These are phyloP conservation scores for Hippocampus mohnikei DNA, from an alignment of 2,113 vertebrate genomes.

Conservation along the genomic window DNA sequence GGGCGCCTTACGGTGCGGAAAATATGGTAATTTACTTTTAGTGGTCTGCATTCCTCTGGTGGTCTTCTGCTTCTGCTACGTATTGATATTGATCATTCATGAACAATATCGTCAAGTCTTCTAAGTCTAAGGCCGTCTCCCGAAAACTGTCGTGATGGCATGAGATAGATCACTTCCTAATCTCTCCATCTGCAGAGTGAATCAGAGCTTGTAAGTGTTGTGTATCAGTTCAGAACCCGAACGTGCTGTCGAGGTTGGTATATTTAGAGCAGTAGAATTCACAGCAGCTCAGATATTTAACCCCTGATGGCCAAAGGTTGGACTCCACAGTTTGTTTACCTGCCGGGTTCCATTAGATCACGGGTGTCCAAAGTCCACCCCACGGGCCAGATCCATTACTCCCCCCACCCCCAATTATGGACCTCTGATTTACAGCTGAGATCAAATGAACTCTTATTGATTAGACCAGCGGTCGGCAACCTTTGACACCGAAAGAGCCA, in stretches of 20 bases:
- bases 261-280: conserved; percentile 71
- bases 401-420: too few relatives aligned
- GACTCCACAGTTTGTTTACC: conserved; percentile 66
- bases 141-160: neutral
- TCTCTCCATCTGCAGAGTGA: conserved; percentile 27
- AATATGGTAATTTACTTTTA: too few relatives aligned
- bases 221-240: conserved; percentile 50
- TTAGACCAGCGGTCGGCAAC: too few relatives aligned
- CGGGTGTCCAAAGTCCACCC: neutral
- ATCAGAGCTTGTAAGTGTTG: conserved; percentile 33
- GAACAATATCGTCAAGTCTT: neutral
- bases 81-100: too few relatives aligned
- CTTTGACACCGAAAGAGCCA: too few relatives aligned
- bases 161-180: conserved; percentile 5
- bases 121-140: neutral
- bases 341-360: conserved; percentile 19
- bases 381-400: neutral
- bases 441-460: too few relatives aligned
- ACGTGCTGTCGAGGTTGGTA: conserved; percentile 49
- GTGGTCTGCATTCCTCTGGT: too few relatives aligned
- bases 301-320: conserved; percentile 42
- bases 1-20: too few relatives aligned
- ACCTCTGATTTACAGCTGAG: too few relatives aligned
- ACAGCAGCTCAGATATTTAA: conserved; percentile 40
- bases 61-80: too few relatives aligned